Conservation (phyloP, 2,113 vertebrate genomes). For the Aythya baeri region DNA sequence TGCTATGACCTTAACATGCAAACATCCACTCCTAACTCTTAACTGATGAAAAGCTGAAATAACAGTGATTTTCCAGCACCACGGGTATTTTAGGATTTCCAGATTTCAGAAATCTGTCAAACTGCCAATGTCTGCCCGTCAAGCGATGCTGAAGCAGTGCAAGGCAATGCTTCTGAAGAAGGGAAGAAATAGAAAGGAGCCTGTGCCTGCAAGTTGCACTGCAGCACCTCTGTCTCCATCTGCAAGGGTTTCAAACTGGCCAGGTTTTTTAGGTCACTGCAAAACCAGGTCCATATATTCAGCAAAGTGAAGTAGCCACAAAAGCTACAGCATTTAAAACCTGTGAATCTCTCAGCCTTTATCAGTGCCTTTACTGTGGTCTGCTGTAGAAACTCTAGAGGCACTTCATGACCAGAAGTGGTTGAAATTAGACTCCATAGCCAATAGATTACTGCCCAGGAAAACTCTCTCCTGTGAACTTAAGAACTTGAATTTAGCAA, state of each 20-base stretch:
- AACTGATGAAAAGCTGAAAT: accelerated
- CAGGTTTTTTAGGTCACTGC: background rate
- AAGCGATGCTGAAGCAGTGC: accelerated
- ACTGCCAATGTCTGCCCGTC: background rate
- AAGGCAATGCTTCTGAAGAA: background rate
- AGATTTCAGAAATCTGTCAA: background rate
- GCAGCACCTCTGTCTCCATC: background rate
- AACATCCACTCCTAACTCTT: background rate
- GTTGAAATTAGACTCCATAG: background rate
- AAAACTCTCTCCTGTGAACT: background rate
- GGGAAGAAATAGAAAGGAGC: background rate
- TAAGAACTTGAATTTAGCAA: background rate
- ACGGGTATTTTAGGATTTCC: background rate
- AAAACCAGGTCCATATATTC: background rate
- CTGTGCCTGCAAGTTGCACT: too few relatives aligned
- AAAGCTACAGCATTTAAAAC: background rate
- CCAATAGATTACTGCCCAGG: background rate
- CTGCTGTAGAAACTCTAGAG: background rate
- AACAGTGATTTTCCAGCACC: background rate
- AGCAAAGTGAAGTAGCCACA: background rate
- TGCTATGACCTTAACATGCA: background rate
- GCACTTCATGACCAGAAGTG: background rate
- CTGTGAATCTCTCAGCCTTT: background rate
- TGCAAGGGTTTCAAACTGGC: background rate
- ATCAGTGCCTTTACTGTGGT: background rate